Conservation (phyloP, 2,797 vertebrate genomes). For the Macroramphosus scolopax region DNA sequence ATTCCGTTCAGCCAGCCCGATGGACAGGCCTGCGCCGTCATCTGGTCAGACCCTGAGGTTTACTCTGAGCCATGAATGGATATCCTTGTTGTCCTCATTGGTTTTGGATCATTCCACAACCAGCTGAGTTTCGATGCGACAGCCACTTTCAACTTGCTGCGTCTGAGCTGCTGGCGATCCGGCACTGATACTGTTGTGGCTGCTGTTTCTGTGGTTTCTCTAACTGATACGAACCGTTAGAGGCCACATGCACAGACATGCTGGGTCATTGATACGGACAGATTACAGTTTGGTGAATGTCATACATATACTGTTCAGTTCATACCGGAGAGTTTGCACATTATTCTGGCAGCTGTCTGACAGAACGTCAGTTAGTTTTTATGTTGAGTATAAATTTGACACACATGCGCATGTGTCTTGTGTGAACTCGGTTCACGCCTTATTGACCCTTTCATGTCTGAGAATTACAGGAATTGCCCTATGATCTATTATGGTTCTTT, state of each 20-base stretch:
- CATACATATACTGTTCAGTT: constrained; percentile 16
- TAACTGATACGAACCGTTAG: constrained; percentile 18
- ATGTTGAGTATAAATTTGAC: too few relatives aligned
- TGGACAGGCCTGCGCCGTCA: constrained; percentile 50
- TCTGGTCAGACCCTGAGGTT: constrained; percentile 54
- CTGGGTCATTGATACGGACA: constrained; percentile 20
- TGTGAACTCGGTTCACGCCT: too few relatives aligned
- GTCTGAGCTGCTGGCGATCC: constrained; percentile 55
- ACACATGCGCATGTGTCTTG: too few relatives aligned
- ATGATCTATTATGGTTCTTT: too few relatives aligned
- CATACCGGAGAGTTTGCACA: constrained; percentile 22
- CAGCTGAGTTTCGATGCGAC: constrained; percentile 56
- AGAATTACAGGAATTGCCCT: too few relatives aligned
- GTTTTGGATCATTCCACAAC: constrained; percentile 59
- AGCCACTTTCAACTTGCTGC: constrained; percentile 28
- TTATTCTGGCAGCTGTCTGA: constrained; percentile 37
- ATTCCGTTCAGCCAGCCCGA: constrained; percentile 45
- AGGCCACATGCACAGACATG: constrained; percentile 21
- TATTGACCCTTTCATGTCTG: too few relatives aligned
- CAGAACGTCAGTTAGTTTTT: too few relatives aligned
- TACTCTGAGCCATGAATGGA: constrained; percentile 65
- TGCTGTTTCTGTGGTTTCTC: constrained; percentile 36
- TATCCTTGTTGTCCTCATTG: constrained; percentile 58
- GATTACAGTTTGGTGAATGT: constrained; percentile 21
- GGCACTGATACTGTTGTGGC: constrained; percentile 38